A percentile compares a stretch with the other conserved stretches of the same genome.
These are phyloP conservation scores for Cochlearius cochlearius DNA, from an alignment of 2,113 vertebrate genomes.

Conservation along the genomic window DNA sequence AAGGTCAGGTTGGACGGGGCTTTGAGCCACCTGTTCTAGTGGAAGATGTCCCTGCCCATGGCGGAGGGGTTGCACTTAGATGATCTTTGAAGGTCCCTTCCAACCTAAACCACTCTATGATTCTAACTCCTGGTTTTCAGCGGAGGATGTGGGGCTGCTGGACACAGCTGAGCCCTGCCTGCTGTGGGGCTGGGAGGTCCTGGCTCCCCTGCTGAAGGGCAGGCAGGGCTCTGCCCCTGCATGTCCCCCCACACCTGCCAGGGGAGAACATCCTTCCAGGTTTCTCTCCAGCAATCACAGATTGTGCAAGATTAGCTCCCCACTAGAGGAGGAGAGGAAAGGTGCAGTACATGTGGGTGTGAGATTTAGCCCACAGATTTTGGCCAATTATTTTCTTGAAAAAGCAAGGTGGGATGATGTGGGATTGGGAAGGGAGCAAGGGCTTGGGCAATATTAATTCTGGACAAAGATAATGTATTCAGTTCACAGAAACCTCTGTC, in stretches of 20 bases:
- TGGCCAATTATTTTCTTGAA: background rate
- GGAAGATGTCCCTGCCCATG: background rate
- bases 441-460: accelerated
- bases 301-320: background rate
- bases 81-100: background rate
- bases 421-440: background rate
- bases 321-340: background rate
- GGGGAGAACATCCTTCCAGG: background rate
- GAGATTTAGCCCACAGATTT: background rate
- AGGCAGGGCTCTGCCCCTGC: background rate
- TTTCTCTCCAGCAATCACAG: background rate
- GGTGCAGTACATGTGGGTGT: accelerated
- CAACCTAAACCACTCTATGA: background rate
- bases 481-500: background rate
- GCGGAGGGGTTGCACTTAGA: background rate
- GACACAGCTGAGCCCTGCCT: background rate
- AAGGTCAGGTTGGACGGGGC: background rate
- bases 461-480: background rate
- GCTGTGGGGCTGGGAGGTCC: background rate
- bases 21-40: background rate
- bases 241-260: background rate
- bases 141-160: background rate
- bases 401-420: background rate
- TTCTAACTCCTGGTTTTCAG: background rate
- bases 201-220: background rate